Evolutionary conservation across 1,140 invertebrate species (phyloP), one percentile per base, ranked within the genome.

Genomic region (Hesperophylax magnus): DNA sequence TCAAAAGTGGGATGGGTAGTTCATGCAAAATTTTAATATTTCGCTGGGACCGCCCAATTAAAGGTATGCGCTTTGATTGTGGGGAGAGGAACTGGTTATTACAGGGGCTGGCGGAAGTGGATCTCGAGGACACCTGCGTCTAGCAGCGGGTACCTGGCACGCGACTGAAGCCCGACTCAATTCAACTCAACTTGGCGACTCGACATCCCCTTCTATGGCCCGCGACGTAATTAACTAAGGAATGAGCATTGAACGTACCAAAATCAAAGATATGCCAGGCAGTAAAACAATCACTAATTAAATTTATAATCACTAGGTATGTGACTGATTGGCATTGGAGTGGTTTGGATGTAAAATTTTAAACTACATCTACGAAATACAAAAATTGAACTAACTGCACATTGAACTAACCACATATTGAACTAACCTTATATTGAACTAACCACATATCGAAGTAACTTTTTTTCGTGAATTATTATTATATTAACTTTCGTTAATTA

Each of bases 1-100:
- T 53, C 34, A 47, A 27, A 27, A 74, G 71, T 74, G 71, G 71
- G 71, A 9, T 56, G 47, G 71, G 71, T 56, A 56, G 7, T 67
- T 27, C 11, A 74, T 74, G 71, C 20, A 74, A 74, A 69, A n/a
- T 74, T 74, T 74, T 56, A 53, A 56, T 56, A 56, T 74, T 74
- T 74, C 22, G 24, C 14, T 4, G 39, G 14, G 14, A 7, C 39
- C 67, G 71, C 71, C 71, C 71, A 24, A 24, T 54, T 22, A 31
- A 74, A 54, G 67, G 31, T 20, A 74, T 56, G 71, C 71, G 47
- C 52, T n/a, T 24, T 69, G 71, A 74, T 74, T 74, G 71, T 56
- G 71, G 47, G n/a, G 27, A 31, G 65, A 63, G 14, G n/a, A 69
- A 69, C 71, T 74, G 71, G 52, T 39, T 54, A 27, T 27, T 74